Conservation (phyloP, 2,797 vertebrate species). For the Syndactyla subalaris region DNA sequence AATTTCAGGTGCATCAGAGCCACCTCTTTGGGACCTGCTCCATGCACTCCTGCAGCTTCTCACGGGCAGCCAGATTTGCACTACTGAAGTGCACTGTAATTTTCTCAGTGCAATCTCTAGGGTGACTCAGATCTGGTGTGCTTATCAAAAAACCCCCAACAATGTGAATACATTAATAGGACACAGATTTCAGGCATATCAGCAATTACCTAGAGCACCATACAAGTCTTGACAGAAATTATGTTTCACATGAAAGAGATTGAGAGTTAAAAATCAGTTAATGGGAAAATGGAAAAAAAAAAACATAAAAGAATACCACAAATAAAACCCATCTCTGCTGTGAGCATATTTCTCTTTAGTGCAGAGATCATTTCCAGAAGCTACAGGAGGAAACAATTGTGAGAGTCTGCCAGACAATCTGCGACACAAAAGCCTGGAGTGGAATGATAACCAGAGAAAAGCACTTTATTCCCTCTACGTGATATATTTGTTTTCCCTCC, state of each 20-base stretch:
- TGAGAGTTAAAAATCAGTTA: not conserved
- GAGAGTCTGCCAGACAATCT: constrained; percentile 52
- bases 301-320: constrained; percentile 18
- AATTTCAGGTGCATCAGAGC: not conserved
- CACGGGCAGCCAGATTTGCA: not conserved
- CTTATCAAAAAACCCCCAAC: not conserved
- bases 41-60: not conserved
- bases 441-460: constrained; percentile 51
- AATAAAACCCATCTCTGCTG: constrained; percentile 38
- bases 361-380: constrained; percentile 63
- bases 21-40: not conserved
- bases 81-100: not conserved
- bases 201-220: not conserved
- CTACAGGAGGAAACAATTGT: constrained; percentile 45
- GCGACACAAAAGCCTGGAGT: constrained; percentile 32
- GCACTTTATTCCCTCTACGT: constrained; percentile 27
- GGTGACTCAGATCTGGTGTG: not conserved
- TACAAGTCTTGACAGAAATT: not conserved
- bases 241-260: not conserved
- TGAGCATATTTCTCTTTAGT: constrained; percentile 34
- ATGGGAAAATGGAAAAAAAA: constrained; percentile 38
- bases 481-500: constrained; percentile 21
- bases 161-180: not conserved
- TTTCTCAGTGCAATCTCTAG: not conserved
- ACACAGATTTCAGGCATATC: not conserved